phyloP scores from a whole-genome alignment of 2,888 invertebrate species.

The Campaea margaritaria region DNA sequence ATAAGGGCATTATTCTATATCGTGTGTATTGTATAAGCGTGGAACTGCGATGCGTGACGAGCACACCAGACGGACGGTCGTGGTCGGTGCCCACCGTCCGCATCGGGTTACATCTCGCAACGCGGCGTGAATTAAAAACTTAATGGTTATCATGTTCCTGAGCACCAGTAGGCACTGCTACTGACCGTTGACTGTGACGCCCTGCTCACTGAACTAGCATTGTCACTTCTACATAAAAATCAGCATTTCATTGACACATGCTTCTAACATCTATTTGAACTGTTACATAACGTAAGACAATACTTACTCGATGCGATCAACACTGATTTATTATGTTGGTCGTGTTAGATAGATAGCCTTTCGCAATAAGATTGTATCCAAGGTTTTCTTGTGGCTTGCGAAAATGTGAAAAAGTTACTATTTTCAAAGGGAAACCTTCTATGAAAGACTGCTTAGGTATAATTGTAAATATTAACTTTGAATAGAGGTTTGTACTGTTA shows the following conservation, averaged over 20 bases:
- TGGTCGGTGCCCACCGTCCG: slow-evolving; percentile 63
- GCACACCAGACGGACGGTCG: slow-evolving; percentile 58
- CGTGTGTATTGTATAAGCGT: slow-evolving; percentile 47
- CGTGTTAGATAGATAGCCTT: too few relatives aligned
- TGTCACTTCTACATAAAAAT: background rate
- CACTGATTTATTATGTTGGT: background rate
- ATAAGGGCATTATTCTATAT: background rate
- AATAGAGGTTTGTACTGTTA: too few relatives aligned
- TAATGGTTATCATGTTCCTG: slow-evolving; percentile 29
- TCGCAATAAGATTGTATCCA: too few relatives aligned
- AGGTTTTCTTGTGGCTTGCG: too few relatives aligned
- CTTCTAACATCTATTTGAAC: slow-evolving; percentile 3
- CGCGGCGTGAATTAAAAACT: slow-evolving; percentile 67
- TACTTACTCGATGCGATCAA: background rate
- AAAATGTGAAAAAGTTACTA: too few relatives aligned
- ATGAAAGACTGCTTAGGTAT: too few relatives aligned
- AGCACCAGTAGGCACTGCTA: too few relatives aligned
- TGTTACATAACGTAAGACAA: slow-evolving; percentile 16
- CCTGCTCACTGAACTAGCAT: slow-evolving; percentile 24
- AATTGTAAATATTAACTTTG: too few relatives aligned
- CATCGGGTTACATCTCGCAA: slow-evolving; percentile 65
- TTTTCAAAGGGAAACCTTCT: too few relatives aligned
- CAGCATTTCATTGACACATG: background rate
- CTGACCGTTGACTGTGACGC: slow-evolving; percentile 18
- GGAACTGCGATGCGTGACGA: slow-evolving; percentile 56